Conservation (phyloP, 1,140 invertebrate species). For the Meloidogyne exigua region DNA sequence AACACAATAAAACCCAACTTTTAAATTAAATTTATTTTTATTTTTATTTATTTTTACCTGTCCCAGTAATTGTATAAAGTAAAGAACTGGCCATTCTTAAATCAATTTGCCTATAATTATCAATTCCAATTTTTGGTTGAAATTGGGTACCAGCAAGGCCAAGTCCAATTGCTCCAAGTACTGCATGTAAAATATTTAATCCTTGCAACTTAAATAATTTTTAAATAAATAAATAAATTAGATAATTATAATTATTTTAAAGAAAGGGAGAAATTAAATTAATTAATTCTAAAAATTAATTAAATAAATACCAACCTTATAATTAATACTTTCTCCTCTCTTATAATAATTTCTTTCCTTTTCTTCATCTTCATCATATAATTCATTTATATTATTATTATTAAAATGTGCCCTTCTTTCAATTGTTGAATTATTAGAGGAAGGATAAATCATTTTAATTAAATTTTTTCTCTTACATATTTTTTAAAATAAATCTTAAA, state of each 20-base stretch:
- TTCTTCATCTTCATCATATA: neutral
- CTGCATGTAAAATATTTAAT: conserved; percentile 55
- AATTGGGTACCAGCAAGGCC: conserved; percentile 59
- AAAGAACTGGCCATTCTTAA: conserved; percentile 48
- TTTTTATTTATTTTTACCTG: neutral
- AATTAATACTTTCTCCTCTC: conserved; percentile 1
- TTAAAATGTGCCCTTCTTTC: conserved; percentile 1
- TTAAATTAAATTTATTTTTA: neutral
- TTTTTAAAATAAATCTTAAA: neutral
- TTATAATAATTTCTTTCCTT: neutral
- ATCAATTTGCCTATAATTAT: conserved; percentile 62
- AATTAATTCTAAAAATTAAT: no score
- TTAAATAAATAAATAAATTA: no score
- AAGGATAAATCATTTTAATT: neutral
- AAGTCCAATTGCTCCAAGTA: conserved; percentile 53
- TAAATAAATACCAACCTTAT: neutral
- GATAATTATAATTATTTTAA: no score
- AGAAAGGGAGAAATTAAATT: no score
- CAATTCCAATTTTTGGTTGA: conserved; percentile 46
- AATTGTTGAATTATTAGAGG: neutral
- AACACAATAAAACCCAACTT: conserved; percentile 56
- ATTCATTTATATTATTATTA: neutral
- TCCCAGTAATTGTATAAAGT: conserved; percentile 15
- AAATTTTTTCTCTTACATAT: neutral
- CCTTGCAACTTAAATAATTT: conserved; percentile 37